phyloP scores from a whole-genome alignment of 2,113 vertebrate species.

The Crypturellus undulatus region DNA sequence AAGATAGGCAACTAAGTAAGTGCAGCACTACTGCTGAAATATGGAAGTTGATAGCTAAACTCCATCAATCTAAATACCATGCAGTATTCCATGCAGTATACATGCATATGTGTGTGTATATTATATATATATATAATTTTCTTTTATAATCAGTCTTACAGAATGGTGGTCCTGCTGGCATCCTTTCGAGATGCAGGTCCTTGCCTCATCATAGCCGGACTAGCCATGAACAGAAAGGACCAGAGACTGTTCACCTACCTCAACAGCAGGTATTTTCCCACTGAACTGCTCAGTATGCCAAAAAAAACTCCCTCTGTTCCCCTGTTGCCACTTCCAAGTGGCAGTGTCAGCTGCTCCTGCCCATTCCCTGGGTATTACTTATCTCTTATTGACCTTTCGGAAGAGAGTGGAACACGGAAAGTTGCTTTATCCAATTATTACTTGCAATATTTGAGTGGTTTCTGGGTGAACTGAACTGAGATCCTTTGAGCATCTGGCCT shows the following conservation, averaged over 20 bases:
- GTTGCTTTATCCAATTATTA: slow-evolving; percentile 10
- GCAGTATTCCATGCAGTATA: background rate
- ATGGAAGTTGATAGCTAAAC: background rate
- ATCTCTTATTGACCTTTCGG: slow-evolving; percentile 14
- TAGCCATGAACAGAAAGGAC: background rate
- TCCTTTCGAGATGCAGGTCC: background rate
- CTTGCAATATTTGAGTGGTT: slow-evolving; percentile 20
- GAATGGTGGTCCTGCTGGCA: background rate
- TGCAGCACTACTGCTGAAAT: background rate
- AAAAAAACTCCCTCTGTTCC: background rate
- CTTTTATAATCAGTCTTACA: background rate
- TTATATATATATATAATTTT: too few relatives aligned
- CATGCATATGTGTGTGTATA: too few relatives aligned
- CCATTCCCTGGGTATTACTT: background rate
- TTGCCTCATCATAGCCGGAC: background rate
- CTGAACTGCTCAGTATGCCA: background rate
- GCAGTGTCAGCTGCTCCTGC: background rate
- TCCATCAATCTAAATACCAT: background rate
- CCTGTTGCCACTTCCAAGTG: background rate
- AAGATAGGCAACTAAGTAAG: background rate
- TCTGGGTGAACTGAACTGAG: background rate
- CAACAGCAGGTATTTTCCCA: fast-evolving
- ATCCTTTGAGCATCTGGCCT: background rate
- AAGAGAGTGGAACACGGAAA: background rate
- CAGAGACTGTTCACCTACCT: background rate